Percentiles rank a stretch among this genome's conserved stretches.
phyloP scores from a whole-genome alignment of 2,888 invertebrate species.

The Agonopterix arenella region DNA sequence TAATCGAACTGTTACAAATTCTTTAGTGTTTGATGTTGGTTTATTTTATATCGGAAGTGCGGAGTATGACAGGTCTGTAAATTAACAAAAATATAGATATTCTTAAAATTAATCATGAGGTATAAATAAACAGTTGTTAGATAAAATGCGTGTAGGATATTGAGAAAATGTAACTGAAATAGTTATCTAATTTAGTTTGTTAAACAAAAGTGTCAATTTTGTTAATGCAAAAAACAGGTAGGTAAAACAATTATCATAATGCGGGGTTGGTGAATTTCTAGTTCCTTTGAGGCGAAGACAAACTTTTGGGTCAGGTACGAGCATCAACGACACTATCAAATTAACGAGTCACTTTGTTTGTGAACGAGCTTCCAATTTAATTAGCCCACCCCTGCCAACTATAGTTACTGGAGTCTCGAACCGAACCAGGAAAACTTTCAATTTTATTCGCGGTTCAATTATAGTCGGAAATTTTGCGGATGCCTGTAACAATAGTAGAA shows the following conservation, averaged over 20 bases:
- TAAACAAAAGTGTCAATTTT: constrained; percentile 12
- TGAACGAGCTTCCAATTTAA: constrained; percentile 50
- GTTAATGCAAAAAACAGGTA: constrained; percentile 30
- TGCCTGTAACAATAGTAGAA: no score
- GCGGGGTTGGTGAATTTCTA: constrained; percentile 22
- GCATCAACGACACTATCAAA: constrained; percentile 49
- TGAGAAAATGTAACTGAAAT: no score
- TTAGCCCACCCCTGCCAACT: constrained; percentile 28
- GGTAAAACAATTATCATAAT: constrained; percentile 35
- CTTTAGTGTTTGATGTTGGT: no score
- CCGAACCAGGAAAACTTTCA: constrained; percentile 8
- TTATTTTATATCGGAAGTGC: no score
- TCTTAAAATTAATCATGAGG: no score
- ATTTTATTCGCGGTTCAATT: constrained; percentile 10
- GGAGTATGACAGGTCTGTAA: no score
- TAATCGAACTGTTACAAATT: no score
- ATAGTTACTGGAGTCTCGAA: constrained; percentile 13
- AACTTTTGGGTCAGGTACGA: constrained; percentile 51
- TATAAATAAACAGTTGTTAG: no score
- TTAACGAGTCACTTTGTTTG: constrained; percentile 51
- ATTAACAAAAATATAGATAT: no score
- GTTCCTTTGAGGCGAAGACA: constrained; percentile 36
- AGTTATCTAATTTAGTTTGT: no score
- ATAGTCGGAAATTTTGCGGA: neutral
- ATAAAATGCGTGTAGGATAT: no score